Conservation (phyloP, 2,113 vertebrate species). For the Oryzias celebensis region DNA sequence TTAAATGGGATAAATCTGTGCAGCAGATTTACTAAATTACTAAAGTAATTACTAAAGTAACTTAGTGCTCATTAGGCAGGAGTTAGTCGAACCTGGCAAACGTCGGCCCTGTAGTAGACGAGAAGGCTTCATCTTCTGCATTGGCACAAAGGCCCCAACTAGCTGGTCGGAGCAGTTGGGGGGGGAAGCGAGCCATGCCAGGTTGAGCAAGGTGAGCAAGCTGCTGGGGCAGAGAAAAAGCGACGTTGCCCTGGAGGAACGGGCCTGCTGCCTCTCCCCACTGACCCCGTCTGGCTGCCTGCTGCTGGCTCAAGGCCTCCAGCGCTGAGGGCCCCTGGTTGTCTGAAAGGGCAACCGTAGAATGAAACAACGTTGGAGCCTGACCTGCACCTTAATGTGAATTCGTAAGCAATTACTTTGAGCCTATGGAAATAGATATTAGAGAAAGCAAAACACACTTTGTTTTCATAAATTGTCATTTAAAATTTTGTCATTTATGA, state of each 20-base stretch:
- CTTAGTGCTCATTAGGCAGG: not conserved
- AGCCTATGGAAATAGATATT: too few species aligned
- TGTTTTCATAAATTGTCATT: too few species aligned
- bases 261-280: slow-evolving; percentile 90
- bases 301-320: slow-evolving; percentile 87
- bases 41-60: too few species aligned
- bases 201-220: slow-evolving; percentile 89
- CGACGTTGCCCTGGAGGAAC: slow-evolving; percentile 85
- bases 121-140: slow-evolving; percentile 83
- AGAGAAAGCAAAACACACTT: too few species aligned
- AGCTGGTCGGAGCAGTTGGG: slow-evolving; percentile 85
- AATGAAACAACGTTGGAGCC: slow-evolving; percentile 3
- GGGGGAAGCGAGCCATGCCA: slow-evolving; percentile 84
- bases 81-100: slow-evolving; percentile 82
- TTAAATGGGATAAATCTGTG: too few species aligned
- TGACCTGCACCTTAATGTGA: not conserved
- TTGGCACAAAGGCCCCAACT: slow-evolving; percentile 88
- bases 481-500: too few species aligned
- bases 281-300: slow-evolving; percentile 88
- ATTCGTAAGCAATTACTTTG: too few species aligned
- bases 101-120: slow-evolving; percentile 75
- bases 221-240: slow-evolving; percentile 88
- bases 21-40: too few species aligned
- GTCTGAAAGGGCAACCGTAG: slow-evolving; percentile 57
- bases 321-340: slow-evolving; percentile 86